Percentiles rank a stretch among this genome's conserved stretches.
Conservation (phyloP, 2,113 vertebrate species). For the Gadus macrocephalus region DNA sequence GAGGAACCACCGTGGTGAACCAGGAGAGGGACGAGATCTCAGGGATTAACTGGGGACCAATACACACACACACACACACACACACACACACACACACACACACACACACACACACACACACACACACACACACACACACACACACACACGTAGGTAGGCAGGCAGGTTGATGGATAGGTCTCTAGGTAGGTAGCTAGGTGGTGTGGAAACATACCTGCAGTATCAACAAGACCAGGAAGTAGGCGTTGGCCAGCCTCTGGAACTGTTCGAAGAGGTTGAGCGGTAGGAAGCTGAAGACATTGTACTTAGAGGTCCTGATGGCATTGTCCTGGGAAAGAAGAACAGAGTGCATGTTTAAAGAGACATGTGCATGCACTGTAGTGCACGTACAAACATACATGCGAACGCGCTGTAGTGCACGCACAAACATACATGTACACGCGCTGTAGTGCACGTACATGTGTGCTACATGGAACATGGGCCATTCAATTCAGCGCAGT, state of each 20-base stretch:
- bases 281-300: slow-evolving; percentile 86
- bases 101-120: slow-evolving; percentile 10
- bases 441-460: too few species aligned
- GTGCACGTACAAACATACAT: too few species aligned
- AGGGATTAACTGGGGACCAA: slow-evolving; percentile 81
- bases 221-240: slow-evolving; percentile 86
- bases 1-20: slow-evolving; percentile 90
- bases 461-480: too few species aligned
- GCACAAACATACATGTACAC: not conserved
- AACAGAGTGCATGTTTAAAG: not conserved
- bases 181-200: too few species aligned
- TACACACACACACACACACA: slow-evolving; percentile 29
- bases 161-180: too few species aligned
- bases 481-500: too few species aligned
- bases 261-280: slow-evolving; percentile 96
- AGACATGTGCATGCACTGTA: not conserved
- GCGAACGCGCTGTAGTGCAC: not conserved
- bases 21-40: slow-evolving; percentile 88
- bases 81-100: slow-evolving; percentile 8
- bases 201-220: slow-evolving; percentile 76
- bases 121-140: slow-evolving; percentile 4
- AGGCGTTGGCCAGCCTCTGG: slow-evolving; percentile 90
- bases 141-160: not conserved
- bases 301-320: slow-evolving; percentile 94
- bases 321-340: slow-evolving; percentile 77